A percentile compares a stretch with the other conserved stretches of the same genome.
Conservation (phyloP, 2,797 vertebrate genomes). For the Hydrocynus forskahlii region DNA sequence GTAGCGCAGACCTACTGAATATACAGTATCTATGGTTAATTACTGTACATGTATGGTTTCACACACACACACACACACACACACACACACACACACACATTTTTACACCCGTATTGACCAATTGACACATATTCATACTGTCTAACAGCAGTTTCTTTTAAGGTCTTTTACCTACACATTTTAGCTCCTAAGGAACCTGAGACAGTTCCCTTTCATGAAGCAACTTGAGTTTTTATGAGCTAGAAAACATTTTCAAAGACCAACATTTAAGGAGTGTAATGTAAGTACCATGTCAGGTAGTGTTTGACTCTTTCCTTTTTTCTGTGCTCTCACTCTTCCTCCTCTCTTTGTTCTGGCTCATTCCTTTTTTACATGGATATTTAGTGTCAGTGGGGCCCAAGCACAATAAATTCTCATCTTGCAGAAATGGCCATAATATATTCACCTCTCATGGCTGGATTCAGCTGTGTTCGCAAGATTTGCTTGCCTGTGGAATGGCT, state of each 20-base stretch:
- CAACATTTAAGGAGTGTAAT: neutral
- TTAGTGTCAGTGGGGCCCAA: neutral
- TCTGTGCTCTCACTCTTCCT: neutral
- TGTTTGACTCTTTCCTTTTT: neutral
- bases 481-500: neutral
- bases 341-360: neutral
- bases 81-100: too few species aligned
- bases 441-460: neutral
- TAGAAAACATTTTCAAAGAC: conserved; percentile 1
- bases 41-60: too few species aligned
- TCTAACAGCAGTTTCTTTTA: too few species aligned
- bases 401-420: neutral
- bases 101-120: too few species aligned
- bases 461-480: neutral
- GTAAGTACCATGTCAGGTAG: neutral
- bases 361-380: neutral
- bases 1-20: too few species aligned
- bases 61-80: too few species aligned
- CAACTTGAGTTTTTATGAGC: conserved; percentile 2
- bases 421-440: neutral
- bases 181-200: neutral
- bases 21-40: too few species aligned
- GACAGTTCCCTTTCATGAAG: neutral
- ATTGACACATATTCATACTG: too few species aligned
- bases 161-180: too few species aligned